Percentiles rank a stretch among this genome's conserved stretches.
Evolutionary conservation across 2,113 vertebrate genomes (phyloP).

Genomic region (Toxotes jaculatrix): DNA sequence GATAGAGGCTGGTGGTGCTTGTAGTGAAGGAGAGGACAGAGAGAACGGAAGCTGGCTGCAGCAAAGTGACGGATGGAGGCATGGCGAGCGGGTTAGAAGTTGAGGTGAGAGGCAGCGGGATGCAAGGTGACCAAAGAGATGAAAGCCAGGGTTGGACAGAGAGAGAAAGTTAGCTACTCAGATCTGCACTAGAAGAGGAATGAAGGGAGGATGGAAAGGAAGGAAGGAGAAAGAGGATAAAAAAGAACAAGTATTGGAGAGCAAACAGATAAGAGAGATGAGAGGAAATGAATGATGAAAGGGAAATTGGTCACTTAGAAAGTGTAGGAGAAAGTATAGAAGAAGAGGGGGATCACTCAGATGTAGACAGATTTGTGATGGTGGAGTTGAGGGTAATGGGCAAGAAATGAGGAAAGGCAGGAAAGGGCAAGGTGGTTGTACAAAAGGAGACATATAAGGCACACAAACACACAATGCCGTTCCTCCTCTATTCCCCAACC

Average conservation of each 20-base stretch:
- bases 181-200: conserved; percentile 33
- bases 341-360: not conserved
- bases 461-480: not conserved
- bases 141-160: conserved; percentile 49
- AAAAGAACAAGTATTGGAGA: conserved; percentile 20
- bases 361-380: not conserved
- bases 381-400: no score
- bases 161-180: conserved; percentile 45
- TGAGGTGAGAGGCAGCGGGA: conserved; percentile 69
- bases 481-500: not conserved
- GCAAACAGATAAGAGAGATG: conserved; percentile 33
- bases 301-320: not conserved
- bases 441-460: not conserved
- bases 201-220: conserved; percentile 14
- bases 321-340: conserved; percentile 4
- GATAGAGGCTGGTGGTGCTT: not conserved
- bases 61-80: conserved; percentile 48
- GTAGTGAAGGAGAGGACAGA: conserved; percentile 41
- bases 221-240: not conserved
- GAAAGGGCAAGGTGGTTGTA: not conserved
- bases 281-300: conserved; percentile 9
- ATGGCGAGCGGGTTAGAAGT: conserved; percentile 63
- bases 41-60: conserved; percentile 46
- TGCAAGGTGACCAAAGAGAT: conserved; percentile 63
- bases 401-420: not conserved